These are phyloP conservation scores for Harpagus bidentatus DNA, from an alignment of 2,113 vertebrate genomes.

Conservation along the genomic window DNA sequence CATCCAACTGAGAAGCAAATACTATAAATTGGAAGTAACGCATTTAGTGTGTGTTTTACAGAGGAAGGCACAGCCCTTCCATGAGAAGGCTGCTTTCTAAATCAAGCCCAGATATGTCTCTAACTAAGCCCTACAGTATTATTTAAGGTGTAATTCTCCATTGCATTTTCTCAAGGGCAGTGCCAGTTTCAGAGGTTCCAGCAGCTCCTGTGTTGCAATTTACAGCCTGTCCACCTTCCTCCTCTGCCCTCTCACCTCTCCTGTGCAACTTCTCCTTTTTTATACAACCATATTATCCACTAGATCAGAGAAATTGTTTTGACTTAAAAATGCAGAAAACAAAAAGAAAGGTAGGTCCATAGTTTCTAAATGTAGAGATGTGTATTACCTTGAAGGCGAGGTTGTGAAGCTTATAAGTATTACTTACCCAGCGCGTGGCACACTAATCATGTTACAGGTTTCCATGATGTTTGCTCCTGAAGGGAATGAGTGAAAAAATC, in stretches of 20 bases:
- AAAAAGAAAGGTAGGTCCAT: not conserved
- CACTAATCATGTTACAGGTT: not conserved
- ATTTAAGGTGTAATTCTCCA: not conserved
- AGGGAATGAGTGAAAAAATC: not conserved
- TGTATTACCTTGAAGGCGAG: not conserved
- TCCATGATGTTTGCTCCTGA: not conserved
- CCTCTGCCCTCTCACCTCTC: not conserved
- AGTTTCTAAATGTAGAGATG: not conserved
- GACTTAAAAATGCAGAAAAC: not conserved
- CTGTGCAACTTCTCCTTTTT: not conserved
- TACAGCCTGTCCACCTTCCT: not conserved
- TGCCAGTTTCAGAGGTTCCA: not conserved
- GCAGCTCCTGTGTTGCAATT: not conserved
- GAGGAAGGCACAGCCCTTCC: not conserved
- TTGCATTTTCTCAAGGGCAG: not conserved
- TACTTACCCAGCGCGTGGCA: fast-evolving
- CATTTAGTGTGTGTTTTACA: not conserved
- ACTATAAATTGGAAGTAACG: not conserved
- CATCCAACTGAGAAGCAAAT: slow-evolving; percentile 13
- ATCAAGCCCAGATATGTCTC: not conserved
- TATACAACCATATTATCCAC: not conserved
- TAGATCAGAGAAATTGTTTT: not conserved
- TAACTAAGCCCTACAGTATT: not conserved
- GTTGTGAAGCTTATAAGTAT: not conserved
- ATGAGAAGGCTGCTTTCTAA: not conserved